Evolutionary conservation across 2,797 vertebrate genomes (phyloP).

Genomic region (Zalophus californianus): DNA sequence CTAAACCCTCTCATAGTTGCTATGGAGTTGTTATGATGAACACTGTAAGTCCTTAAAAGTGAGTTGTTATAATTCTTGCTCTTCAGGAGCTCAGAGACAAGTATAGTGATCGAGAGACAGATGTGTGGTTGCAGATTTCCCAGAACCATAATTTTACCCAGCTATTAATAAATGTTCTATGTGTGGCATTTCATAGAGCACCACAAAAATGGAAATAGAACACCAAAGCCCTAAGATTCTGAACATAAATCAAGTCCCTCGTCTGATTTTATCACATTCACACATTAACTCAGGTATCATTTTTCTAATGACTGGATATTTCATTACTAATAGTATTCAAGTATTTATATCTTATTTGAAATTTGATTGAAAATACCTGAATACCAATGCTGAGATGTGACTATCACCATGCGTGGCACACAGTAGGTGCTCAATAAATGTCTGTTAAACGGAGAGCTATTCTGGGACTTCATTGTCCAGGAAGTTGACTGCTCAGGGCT

Average conservation of each 20-base stretch:
- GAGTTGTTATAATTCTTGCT: slow-evolving; percentile 64
- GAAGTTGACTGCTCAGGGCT: slow-evolving; percentile 85
- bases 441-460: slow-evolving; percentile 60
- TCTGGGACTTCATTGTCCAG: slow-evolving; percentile 85
- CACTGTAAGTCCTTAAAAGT: slow-evolving; percentile 57
- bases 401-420: slow-evolving; percentile 69
- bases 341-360: slow-evolving; percentile 85
- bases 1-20: slow-evolving; percentile 70
- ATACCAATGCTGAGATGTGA: slow-evolving; percentile 83
- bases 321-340: slow-evolving; percentile 45
- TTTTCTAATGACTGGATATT: slow-evolving; percentile 44
- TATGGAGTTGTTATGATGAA: slow-evolving; percentile 74
- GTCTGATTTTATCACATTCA: slow-evolving; percentile 42
- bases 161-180: slow-evolving; percentile 36
- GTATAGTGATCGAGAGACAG: slow-evolving; percentile 38
- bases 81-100: slow-evolving; percentile 60
- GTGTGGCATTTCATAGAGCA: not conserved
- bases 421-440: slow-evolving; percentile 63
- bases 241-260: slow-evolving; percentile 13
- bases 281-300: slow-evolving; percentile 32
- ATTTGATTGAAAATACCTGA: slow-evolving; percentile 84
- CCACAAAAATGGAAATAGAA: slow-evolving; percentile 53
- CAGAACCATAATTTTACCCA: slow-evolving; percentile 51
- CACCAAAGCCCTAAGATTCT: slow-evolving; percentile 13
- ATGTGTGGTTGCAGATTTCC: slow-evolving; percentile 33